Evolutionary conservation across 2,888 invertebrate genomes (phyloP).

Genomic region (Chalcosyrphus nemorum): DNA sequence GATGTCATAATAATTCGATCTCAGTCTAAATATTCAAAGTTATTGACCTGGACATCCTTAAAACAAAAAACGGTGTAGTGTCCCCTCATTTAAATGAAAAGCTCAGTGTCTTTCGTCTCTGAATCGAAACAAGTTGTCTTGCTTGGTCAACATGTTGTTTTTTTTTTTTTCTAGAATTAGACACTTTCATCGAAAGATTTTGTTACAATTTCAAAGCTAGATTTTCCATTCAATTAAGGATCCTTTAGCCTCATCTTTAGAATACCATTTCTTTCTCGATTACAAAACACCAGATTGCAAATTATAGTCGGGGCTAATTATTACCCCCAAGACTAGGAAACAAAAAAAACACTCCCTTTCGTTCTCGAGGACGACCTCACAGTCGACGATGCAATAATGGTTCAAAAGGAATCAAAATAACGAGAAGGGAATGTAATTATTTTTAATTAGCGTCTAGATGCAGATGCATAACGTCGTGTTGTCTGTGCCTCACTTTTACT

Average conservation of each 20-base stretch:
- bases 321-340: conserved; percentile 22
- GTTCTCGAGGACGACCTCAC: not conserved
- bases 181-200: no score
- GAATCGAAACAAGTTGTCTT: no score
- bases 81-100: no score
- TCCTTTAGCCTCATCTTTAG: not conserved
- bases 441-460: conserved; percentile 71
- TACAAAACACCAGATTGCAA: conserved; percentile 24
- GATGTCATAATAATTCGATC: no score
- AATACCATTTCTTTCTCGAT: not conserved
- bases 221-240: no score
- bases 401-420: conserved; percentile 70
- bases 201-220: no score
- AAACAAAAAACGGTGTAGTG: no score
- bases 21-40: no score
- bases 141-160: no score
- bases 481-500: not conserved
- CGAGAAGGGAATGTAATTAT: conserved; percentile 68
- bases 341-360: conserved; percentile 13
- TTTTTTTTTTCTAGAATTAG: no score
- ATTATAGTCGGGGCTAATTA: conserved; percentile 40
- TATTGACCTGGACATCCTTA: no score
- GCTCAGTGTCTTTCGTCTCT: no score
- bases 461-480: conserved; percentile 47
- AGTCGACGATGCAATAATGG: conserved; percentile 7